Evolutionary conservation across 2,113 vertebrate species (phyloP).

Genomic region (Marcusenius ussheri): DNA sequence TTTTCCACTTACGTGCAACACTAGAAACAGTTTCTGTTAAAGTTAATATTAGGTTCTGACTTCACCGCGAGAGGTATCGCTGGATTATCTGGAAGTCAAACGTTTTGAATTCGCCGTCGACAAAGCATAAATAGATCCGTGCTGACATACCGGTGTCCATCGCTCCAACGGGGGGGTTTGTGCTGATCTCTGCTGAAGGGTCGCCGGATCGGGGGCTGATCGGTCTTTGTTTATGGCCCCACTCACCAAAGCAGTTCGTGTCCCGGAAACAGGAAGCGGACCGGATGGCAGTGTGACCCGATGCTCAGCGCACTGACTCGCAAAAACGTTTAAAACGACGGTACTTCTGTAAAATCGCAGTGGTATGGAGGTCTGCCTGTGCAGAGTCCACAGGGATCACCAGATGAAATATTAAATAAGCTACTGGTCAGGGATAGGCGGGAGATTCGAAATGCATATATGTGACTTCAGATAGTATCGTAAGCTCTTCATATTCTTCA

Average conservation of each 20-base stretch:
- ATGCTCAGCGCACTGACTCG: background rate
- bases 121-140: background rate
- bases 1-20: background rate
- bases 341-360: background rate
- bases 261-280: constrained; percentile 47
- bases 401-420: background rate
- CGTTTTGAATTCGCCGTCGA: background rate
- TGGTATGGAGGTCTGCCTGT: background rate
- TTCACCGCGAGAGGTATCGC: background rate
- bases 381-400: background rate
- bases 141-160: constrained; percentile 57
- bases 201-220: constrained; percentile 25
- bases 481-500: background rate
- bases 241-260: constrained; percentile 37
- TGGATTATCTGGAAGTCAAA: background rate
- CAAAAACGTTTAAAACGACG: background rate
- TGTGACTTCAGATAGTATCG: background rate
- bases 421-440: background rate
- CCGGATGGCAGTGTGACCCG: background rate
- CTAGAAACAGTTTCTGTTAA: background rate
- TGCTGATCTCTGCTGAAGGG: constrained; percentile 28
- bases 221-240: constrained; percentile 59
- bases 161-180: constrained; percentile 26
- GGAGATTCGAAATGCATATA: background rate
- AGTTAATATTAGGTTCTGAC: background rate